phyloP scores from a whole-genome alignment of 2,888 invertebrate species.

The Drosophila meridionalis region DNA sequence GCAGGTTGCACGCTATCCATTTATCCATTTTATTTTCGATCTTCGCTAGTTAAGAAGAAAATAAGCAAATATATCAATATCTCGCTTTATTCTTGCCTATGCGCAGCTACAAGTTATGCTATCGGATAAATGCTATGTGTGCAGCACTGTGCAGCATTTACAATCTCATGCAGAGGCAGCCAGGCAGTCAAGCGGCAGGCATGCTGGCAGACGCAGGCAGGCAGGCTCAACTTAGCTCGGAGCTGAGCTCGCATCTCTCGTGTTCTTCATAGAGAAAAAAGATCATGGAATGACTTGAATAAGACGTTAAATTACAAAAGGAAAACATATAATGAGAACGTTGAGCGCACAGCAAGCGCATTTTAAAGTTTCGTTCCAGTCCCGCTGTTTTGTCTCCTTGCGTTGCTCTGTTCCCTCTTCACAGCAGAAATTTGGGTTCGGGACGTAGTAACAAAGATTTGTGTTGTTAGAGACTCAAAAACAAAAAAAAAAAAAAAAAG shows the following conservation, averaged over 20 bases:
- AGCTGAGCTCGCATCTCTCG: slow-evolving; percentile 26
- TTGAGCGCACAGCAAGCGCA: slow-evolving; percentile 43
- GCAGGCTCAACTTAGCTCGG: slow-evolving; percentile 4
- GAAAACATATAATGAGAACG: slow-evolving; percentile 56
- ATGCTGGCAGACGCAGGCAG: neutral
- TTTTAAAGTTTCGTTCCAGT: slow-evolving; percentile 39
- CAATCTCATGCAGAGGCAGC: neutral
- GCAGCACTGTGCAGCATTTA: neutral
- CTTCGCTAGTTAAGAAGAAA: neutral
- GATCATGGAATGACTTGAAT: slow-evolving; percentile 68
- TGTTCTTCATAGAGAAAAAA: slow-evolving; percentile 40
- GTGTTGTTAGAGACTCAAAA: slow-evolving; percentile 18
- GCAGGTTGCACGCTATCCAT: too few relatives aligned
- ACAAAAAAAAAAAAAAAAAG: too few relatives aligned
- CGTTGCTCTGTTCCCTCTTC: slow-evolving; percentile 2
- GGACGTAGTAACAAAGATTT: neutral
- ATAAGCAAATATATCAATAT: neutral
- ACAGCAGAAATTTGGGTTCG: neutral
- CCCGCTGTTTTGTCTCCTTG: slow-evolving; percentile 52
- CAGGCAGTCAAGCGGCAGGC: slow-evolving; percentile 4
- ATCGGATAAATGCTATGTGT: neutral
- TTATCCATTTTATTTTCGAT: too few relatives aligned
- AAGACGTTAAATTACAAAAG: slow-evolving; percentile 78
- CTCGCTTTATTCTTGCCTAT: too few relatives aligned
- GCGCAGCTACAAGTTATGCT: neutral